A percentile compares a stretch with the other conserved stretches of the same genome.
phyloP scores from a whole-genome alignment of 2,797 vertebrate genomes.

The Cirrhinus molitorella region DNA sequence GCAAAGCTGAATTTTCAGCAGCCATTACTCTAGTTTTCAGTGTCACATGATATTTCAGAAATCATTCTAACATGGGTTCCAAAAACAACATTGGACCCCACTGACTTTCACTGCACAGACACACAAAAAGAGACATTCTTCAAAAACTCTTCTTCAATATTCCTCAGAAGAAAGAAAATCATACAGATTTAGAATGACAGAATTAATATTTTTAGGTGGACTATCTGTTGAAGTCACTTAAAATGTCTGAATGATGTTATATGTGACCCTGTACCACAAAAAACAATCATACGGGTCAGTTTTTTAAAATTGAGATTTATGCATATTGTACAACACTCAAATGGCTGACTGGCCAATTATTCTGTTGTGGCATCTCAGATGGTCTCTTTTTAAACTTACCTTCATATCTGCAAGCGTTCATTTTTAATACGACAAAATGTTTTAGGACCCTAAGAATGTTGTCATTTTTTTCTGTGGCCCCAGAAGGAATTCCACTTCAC shows the following conservation, averaged over 20 bases:
- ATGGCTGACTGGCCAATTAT: conserved; percentile 81
- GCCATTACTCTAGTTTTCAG: neutral
- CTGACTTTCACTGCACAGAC: no score
- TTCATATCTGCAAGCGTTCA: conserved; percentile 70
- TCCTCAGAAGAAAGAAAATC: neutral
- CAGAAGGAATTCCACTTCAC: neutral
- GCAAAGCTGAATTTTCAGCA: neutral
- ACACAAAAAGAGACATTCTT: neutral
- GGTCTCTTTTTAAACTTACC: conserved; percentile 66
- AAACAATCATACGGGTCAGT: no score
- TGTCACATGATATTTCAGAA: no score
- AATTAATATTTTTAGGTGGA: neutral
- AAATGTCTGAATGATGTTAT: neutral
- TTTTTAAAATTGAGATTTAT: no score
- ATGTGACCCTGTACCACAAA: no score
- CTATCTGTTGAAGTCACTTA: neutral
- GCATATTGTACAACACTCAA: conserved; percentile 82
- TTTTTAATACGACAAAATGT: conserved; percentile 32
- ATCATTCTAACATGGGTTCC: no score
- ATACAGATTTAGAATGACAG: no score
- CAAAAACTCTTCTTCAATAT: neutral
- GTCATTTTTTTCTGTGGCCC: no score
- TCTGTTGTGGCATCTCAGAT: conserved; percentile 61
- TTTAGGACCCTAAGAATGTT: no score
- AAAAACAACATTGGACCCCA: neutral